phyloP scores from a whole-genome alignment of 92 coral and sea anemone genomes.

The Diadumene lineata region DNA sequence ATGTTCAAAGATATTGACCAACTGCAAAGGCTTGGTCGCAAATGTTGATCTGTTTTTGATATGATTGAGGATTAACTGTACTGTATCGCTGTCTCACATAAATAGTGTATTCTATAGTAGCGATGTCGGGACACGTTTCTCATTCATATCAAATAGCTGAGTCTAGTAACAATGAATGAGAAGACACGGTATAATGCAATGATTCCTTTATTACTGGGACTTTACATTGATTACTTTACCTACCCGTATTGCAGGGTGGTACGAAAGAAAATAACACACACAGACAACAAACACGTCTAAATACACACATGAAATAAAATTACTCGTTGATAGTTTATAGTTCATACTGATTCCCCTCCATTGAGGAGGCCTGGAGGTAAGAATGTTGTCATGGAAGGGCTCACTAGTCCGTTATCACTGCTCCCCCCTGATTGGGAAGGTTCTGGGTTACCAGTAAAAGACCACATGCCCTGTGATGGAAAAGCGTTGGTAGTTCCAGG shows the following conservation, averaged over 20 bases:
- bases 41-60: no score
- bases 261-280: slow-evolving; percentile 56
- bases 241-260: slow-evolving; percentile 90
- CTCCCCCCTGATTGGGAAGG: slow-evolving; percentile 84
- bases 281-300: slow-evolving; percentile 39
- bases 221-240: slow-evolving; percentile 16
- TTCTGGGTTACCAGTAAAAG: slow-evolving; percentile 77
- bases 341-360: slow-evolving; percentile 90
- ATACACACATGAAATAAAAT: slow-evolving; percentile 22
- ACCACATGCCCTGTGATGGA: slow-evolving; percentile 84
- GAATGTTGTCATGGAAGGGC: slow-evolving; percentile 98
- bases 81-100: no score
- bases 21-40: no score
- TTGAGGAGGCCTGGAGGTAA: slow-evolving; percentile 97
- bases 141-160: no score
- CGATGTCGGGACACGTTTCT: no score
- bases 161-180: neutral
- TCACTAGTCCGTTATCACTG: slow-evolving; percentile 83
- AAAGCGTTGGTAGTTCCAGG: slow-evolving; percentile 62
- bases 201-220: slow-evolving; percentile 36
- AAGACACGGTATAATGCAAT: neutral
- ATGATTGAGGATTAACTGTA: no score
- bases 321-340: slow-evolving; percentile 8
- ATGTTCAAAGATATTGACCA: no score
- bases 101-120: no score